These are phyloP conservation scores for Pongo pygmaeus DNA, from an alignment of 2,113 vertebrate species.

Conservation along the genomic window DNA sequence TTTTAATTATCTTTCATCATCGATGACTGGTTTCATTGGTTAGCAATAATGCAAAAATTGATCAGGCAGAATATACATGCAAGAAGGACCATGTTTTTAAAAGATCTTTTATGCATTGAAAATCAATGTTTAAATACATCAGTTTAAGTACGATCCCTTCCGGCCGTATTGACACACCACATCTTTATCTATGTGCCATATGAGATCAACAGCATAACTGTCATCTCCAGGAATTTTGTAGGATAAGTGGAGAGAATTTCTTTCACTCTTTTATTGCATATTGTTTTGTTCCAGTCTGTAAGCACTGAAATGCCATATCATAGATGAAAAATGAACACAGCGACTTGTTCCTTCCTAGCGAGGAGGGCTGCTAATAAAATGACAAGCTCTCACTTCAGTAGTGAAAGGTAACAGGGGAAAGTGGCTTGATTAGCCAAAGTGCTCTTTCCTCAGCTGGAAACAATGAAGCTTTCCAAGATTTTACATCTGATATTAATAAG, in stretches of 20 bases:
- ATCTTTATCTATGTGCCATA: conserved; percentile 72
- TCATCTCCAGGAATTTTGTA: conserved; percentile 70
- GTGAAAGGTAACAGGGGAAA: conserved; percentile 36
- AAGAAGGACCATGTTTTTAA: conserved; percentile 76
- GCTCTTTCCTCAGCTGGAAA: conserved; percentile 79
- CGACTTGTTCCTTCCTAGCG: conserved; percentile 34
- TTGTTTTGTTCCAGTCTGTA: conserved; percentile 72
- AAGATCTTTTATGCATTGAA: conserved; percentile 66
- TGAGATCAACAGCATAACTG: conserved; percentile 72
- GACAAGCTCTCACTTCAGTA: neutral
- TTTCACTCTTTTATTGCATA: conserved; percentile 43
- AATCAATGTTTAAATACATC: conserved; percentile 65
- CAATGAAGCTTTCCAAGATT: conserved; percentile 63
- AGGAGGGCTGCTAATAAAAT: conserved; percentile 64
- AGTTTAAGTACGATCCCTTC: conserved; percentile 73
- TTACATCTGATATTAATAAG: conserved; percentile 72
- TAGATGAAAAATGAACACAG: conserved; percentile 39
- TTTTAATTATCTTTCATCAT: conserved; percentile 76
- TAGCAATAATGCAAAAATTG: conserved; percentile 76
- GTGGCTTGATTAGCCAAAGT: conserved; percentile 60
- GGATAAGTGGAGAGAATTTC: conserved; percentile 79
- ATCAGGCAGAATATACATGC: conserved; percentile 79
- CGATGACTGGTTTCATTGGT: conserved; percentile 72
- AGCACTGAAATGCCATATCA: conserved; percentile 54
- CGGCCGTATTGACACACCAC: conserved; percentile 65